Percentiles rank a stretch among this genome's conserved stretches.
phyloP scores from a whole-genome alignment of 2,888 invertebrate species.

The Cyclophora albipunctata region DNA sequence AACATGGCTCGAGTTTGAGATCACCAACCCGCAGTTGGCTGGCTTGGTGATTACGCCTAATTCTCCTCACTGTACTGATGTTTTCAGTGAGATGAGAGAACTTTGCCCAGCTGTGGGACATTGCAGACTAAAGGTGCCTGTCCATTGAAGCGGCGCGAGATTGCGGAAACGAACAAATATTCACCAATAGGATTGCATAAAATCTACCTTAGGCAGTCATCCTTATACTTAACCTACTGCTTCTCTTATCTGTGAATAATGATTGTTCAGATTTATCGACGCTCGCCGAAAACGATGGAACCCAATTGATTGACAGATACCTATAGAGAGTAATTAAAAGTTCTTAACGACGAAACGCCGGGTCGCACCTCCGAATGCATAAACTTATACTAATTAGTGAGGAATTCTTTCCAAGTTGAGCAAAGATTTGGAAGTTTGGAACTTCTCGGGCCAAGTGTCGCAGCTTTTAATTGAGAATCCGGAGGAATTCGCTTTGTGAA shows the following conservation, averaged over 20 bases:
- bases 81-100: too few species aligned
- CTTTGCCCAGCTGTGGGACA: too few species aligned
- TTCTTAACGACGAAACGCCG: slow-evolving; percentile 35
- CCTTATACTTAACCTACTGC: slow-evolving; percentile 3
- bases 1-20: too few species aligned
- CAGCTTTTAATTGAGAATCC: slow-evolving; percentile 71
- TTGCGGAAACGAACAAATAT: too few species aligned
- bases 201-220: slow-evolving; percentile 1
- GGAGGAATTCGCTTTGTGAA: slow-evolving; percentile 64
- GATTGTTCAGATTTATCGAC: slow-evolving; percentile 19
- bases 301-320: slow-evolving; percentile 46
- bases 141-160: too few species aligned
- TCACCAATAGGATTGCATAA: too few species aligned
- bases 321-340: slow-evolving; percentile 62
- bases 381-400: slow-evolving; percentile 71
- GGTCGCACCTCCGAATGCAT: slow-evolving; percentile 54
- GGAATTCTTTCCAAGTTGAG: slow-evolving; percentile 62
- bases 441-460: slow-evolving; percentile 59
- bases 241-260: slow-evolving; percentile 25
- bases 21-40: background rate
- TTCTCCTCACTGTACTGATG: too few species aligned
- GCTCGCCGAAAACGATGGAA: slow-evolving; percentile 19
- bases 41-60: too few species aligned
- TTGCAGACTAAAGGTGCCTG: too few species aligned
- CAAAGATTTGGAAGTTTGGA: slow-evolving; percentile 65